phyloP scores from a whole-genome alignment of 2,113 vertebrate species.

The Phylloscopus whistleri region DNA sequence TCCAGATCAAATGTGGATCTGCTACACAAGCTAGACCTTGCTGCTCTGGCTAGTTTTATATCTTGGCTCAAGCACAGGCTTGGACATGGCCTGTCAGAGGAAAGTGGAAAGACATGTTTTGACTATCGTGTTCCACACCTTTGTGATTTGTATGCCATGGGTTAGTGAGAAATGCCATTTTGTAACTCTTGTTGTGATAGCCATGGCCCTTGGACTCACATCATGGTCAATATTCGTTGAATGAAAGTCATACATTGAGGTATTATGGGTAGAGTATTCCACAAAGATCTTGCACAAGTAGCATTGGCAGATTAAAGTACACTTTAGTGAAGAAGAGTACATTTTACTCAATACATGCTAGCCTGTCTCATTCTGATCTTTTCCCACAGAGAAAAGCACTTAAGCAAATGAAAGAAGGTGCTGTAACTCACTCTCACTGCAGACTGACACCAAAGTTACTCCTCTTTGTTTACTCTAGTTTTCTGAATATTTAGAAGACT shows the following conservation, averaged over 20 bases:
- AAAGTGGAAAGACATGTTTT: background rate
- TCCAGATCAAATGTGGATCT: background rate
- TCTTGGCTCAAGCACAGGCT: background rate
- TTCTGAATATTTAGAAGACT: background rate
- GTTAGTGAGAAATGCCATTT: background rate
- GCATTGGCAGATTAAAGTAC: background rate
- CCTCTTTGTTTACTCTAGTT: background rate
- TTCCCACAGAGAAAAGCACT: background rate
- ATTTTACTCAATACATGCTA: background rate
- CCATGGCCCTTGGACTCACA: background rate
- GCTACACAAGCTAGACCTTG: background rate
- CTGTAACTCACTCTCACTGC: background rate
- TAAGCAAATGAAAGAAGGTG: background rate
- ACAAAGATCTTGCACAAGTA: background rate
- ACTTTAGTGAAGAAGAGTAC: background rate
- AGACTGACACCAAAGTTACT: background rate
- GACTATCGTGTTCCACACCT: rapidly evolving
- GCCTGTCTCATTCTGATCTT: background rate
- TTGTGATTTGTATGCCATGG: background rate
- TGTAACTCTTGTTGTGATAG: background rate
- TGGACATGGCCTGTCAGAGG: background rate
- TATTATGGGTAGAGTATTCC: background rate
- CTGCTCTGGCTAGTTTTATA: background rate
- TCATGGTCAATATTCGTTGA: background rate
- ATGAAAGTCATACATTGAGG: background rate